phyloP scores from a whole-genome alignment of 2,888 invertebrate genomes.

The Argynnis bischoffii region DNA sequence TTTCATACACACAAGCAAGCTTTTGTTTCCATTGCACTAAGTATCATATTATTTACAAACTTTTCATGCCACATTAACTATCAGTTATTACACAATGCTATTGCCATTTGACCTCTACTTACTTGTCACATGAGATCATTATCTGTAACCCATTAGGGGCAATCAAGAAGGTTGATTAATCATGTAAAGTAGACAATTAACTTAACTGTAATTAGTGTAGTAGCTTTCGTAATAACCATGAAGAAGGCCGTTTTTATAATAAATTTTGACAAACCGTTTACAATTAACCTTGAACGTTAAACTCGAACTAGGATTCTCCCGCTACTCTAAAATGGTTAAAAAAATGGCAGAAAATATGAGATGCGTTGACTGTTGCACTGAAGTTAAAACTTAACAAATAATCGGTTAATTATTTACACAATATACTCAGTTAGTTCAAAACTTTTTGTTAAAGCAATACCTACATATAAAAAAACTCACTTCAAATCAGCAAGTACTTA shows the following conservation, averaged over 20 bases:
- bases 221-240: conserved; percentile 2
- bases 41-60: conserved; percentile 2
- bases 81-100: conserved; percentile 20
- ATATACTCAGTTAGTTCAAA: too few relatives aligned
- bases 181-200: conserved; percentile 19
- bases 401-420: too few relatives aligned
- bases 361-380: too few relatives aligned
- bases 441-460: too few relatives aligned
- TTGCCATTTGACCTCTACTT: conserved; percentile 23
- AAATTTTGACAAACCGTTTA: conserved; percentile 4
- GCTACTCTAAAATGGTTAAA: too few relatives aligned
- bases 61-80: conserved; percentile 7
- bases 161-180: conserved; percentile 29
- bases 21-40: not conserved
- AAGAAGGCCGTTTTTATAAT: not conserved
- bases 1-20: not conserved
- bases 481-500: too few relatives aligned
- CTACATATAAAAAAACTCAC: too few relatives aligned
- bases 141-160: conserved; percentile 18
- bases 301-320: not conserved
- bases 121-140: conserved; percentile 19
- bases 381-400: too few relatives aligned
- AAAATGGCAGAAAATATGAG: too few relatives aligned
- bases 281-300: conserved; percentile 15
- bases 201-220: conserved; percentile 5